Conservation (phyloP, 2,888 invertebrate species). For the Catocala nupta region DNA sequence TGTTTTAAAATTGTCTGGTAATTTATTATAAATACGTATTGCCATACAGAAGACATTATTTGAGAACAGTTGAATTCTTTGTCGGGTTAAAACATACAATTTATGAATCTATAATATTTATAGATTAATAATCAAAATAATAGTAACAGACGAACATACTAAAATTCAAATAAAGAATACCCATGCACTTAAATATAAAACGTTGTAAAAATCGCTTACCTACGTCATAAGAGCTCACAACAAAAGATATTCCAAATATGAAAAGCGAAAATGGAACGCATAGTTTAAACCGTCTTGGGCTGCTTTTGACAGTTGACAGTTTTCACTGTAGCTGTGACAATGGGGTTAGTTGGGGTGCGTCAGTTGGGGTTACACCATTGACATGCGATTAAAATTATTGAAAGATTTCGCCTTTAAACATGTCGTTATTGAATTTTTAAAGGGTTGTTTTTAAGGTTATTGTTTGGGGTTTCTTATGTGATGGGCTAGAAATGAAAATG, state of each 20-base stretch:
- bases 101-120: too few relatives aligned
- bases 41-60: too few relatives aligned
- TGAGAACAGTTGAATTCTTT: too few relatives aligned
- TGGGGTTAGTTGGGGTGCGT: constrained; percentile 83
- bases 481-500: not conserved
- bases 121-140: too few relatives aligned
- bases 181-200: constrained; percentile 49
- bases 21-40: too few relatives aligned
- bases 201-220: constrained; percentile 54
- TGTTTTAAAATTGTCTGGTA: too few relatives aligned
- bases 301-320: constrained; percentile 87
- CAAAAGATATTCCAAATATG: constrained; percentile 75
- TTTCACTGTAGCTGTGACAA: constrained; percentile 82
- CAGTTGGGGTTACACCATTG: constrained; percentile 72
- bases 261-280: constrained; percentile 80
- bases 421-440: constrained; percentile 66
- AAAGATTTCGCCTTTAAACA: constrained; percentile 72
- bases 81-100: too few relatives aligned
- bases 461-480: constrained; percentile 48
- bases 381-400: constrained; percentile 85
- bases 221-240: constrained; percentile 60
- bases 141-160: too few relatives aligned
- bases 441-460: constrained; percentile 67
- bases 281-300: constrained; percentile 84
- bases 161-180: constrained; percentile 11